phyloP scores from a whole-genome alignment of 2,113 vertebrate species.

The Cairina moschata region DNA sequence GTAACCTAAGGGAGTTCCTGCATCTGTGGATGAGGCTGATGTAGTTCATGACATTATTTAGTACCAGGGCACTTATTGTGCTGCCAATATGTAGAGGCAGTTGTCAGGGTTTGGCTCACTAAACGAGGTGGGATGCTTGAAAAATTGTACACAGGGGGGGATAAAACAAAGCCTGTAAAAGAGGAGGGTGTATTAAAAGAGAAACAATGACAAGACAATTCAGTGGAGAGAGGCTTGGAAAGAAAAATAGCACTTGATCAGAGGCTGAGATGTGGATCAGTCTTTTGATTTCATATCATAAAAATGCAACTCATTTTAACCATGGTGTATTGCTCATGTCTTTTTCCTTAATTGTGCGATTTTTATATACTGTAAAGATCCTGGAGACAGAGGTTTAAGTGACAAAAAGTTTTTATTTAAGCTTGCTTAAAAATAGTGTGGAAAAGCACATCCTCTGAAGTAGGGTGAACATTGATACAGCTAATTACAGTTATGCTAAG shows the following conservation, averaged over 20 bases:
- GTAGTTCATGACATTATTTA: background rate
- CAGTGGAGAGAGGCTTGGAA: background rate
- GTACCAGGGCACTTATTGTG: background rate
- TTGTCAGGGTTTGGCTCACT: background rate
- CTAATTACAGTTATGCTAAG: background rate
- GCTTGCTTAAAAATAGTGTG: too few species aligned
- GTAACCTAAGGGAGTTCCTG: background rate
- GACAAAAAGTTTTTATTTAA: background rate
- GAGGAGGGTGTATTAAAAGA: background rate
- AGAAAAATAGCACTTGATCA: background rate
- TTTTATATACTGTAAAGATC: background rate
- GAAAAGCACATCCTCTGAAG: too few species aligned
- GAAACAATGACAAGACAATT: background rate
- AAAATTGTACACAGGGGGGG: background rate
- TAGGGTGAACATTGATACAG: background rate
- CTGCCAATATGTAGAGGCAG: fast-evolving
- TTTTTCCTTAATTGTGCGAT: background rate
- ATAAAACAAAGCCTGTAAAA: background rate
- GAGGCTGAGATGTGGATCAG: background rate
- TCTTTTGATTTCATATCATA: background rate
- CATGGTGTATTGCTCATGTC: background rate
- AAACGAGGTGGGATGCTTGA: background rate
- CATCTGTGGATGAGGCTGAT: background rate
- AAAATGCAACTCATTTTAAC: background rate
- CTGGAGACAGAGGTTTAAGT: background rate